Base-by-base conservation (phyloP, 1,140 invertebrate genomes). In the Caenorhabditis tropicalis region DNA sequence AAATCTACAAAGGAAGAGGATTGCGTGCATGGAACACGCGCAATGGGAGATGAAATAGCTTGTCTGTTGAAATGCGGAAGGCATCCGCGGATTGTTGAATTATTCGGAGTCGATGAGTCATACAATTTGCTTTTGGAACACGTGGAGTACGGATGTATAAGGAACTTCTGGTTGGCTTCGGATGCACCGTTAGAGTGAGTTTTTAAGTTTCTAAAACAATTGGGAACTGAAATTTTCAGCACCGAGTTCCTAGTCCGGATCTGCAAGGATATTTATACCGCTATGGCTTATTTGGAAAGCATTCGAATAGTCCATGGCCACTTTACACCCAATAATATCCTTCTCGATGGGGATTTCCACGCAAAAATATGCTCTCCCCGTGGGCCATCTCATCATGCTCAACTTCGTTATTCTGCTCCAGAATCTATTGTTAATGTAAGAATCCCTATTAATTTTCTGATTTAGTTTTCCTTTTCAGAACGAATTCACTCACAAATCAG, bases 121-220 rank as follows among this genome's bases (percentile, higher is more conserved):
- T 95, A 95, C 21, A 96, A 95, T 89, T 95, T 96, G 85, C 94
- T 97, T 2, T 94, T 97, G 89, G 96, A 98, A 91, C 97, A 96
- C 92, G 93, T 96, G 88, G 95, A 96, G 88, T 94, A 95, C 87
- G 96, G 96, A 9, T 96, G 97, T 92, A 93, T 97, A 56, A 95
- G 95, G 91, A 95, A 96, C 91, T 96, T 96, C 43, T 65, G 39
- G 21, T 15, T 24, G 53, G 65, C 53, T n/a, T 39, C 27, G 16
- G 43, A 80, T n/a, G 33, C 43, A 1, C 56, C 53, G 1, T 33
- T 84, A 27, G 33, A 39, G 83, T 84, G 27, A 84, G 48, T 43
- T 53, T 33, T 58, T 1, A 2, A 19, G 19, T 1, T 10, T 3
- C 10, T 82, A 95, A 96, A 86, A n/a, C n/a, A n/a, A n/a, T n/a